phyloP scores from a whole-genome alignment of 2,797 vertebrate genomes.

The Pangasius larnaudii region DNA sequence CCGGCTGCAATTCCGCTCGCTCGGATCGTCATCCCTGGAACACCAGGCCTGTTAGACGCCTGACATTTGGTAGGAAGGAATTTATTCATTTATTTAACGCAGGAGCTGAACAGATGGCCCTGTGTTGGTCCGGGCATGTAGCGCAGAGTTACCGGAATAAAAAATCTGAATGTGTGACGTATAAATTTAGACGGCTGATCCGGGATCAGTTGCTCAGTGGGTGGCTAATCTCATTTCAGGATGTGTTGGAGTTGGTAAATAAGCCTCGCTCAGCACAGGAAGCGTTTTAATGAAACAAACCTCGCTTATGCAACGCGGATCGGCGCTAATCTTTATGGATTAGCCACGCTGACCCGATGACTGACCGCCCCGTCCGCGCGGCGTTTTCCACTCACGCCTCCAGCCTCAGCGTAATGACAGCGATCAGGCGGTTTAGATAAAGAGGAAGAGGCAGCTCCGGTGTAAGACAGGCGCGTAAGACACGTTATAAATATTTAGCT shows the following conservation, averaged over 20 bases:
- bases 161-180: not conserved
- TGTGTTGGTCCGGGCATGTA: not conserved
- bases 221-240: not conserved
- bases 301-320: slow-evolving; percentile 51
- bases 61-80: slow-evolving; percentile 7
- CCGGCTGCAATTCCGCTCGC: not conserved
- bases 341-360: slow-evolving; percentile 48
- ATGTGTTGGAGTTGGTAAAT: not conserved
- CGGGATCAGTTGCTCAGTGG: not conserved
- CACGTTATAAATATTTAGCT: too few species aligned
- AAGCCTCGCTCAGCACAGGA: slow-evolving; percentile 36
- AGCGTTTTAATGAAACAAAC: slow-evolving; percentile 14
- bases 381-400: not conserved
- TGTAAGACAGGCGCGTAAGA: too few species aligned
- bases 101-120: slow-evolving; percentile 1
- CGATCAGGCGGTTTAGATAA: not conserved
- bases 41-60: not conserved
- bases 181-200: not conserved
- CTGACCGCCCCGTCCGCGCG: not conserved
- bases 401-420: not conserved
- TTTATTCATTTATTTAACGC: not conserved
- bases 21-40: not conserved
- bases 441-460: not conserved
- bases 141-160: not conserved
- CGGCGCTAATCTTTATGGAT: slow-evolving; percentile 50